phyloP scores from a whole-genome alignment of 2,888 invertebrate genomes.

The Ashinkailepas kermadecensis region DNA sequence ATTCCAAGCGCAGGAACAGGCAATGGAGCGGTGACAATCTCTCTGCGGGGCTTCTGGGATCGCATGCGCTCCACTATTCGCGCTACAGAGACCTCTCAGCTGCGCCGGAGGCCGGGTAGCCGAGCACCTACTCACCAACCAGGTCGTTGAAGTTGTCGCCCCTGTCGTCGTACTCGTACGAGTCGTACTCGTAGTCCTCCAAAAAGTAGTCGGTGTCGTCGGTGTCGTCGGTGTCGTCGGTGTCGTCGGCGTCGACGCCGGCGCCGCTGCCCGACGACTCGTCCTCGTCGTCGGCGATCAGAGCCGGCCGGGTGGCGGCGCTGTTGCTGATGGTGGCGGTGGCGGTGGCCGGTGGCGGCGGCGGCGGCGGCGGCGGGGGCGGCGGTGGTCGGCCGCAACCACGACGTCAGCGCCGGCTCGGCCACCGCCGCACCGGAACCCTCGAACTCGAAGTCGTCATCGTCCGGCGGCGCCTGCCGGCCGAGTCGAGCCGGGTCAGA shows the following conservation, averaged over 20 bases:
- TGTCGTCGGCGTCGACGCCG: not conserved
- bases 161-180: not conserved
- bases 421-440: not conserved
- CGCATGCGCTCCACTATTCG: no score
- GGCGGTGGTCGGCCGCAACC: no score
- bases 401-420: not conserved
- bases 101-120: not conserved
- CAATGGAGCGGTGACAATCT: no score
- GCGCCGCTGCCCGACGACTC: not conserved
- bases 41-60: no score
- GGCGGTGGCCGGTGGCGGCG: not conserved
- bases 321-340: no score
- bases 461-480: conserved; percentile 1
- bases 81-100: no score
- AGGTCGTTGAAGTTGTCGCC: not conserved
- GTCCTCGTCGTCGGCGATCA: not conserved
- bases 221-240: not conserved
- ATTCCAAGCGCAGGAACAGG: no score
- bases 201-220: not conserved
- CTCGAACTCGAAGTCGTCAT: conserved; percentile 3
- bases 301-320: no score
- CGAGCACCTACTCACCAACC: not conserved
- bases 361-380: not conserved
- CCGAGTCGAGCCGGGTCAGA: not conserved
- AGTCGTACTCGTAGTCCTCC: not conserved